Percentiles rank a stretch among this genome's conserved stretches.
These are phyloP conservation scores for Pteronotus mesoamericanus DNA, from an alignment of 2,797 vertebrate species.

Conservation along the genomic window DNA sequence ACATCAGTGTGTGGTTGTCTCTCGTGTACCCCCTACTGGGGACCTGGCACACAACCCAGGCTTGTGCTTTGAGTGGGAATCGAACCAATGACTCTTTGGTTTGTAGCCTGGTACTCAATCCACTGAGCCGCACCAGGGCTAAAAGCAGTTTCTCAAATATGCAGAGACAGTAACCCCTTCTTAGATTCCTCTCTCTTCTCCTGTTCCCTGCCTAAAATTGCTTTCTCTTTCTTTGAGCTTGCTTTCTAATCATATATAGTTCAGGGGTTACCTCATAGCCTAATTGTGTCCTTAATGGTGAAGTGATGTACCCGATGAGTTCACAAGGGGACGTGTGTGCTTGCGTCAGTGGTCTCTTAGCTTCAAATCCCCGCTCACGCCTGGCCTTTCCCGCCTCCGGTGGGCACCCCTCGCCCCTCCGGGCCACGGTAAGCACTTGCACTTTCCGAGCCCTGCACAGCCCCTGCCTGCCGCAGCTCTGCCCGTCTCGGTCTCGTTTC, in stretches of 20 bases:
- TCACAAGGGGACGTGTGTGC: not conserved
- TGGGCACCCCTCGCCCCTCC: not conserved
- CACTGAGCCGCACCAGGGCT: not conserved
- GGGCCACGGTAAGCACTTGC: not conserved
- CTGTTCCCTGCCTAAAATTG: not conserved
- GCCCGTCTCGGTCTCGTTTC: not conserved
- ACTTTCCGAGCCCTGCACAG: not conserved
- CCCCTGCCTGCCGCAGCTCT: not conserved
- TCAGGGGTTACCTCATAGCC: not conserved
- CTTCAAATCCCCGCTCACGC: not conserved
- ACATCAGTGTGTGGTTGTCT: no score
- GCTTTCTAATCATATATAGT: not conserved
- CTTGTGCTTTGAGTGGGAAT: no score
- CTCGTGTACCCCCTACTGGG: no score
- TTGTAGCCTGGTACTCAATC: no score
- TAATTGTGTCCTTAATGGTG: not conserved
- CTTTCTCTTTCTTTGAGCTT: not conserved
- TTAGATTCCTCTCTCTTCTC: not conserved
- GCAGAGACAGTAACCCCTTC: not conserved
- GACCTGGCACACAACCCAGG: no score
- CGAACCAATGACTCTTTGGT: no score
- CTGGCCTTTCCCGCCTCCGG: not conserved
- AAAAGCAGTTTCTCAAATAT: slow-evolving; percentile 25
- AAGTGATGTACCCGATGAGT: not conserved
- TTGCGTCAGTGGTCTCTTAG: not conserved